Base-by-base conservation (phyloP, 2,797 vertebrate species). In the Chloroceryle amazona region DNA sequence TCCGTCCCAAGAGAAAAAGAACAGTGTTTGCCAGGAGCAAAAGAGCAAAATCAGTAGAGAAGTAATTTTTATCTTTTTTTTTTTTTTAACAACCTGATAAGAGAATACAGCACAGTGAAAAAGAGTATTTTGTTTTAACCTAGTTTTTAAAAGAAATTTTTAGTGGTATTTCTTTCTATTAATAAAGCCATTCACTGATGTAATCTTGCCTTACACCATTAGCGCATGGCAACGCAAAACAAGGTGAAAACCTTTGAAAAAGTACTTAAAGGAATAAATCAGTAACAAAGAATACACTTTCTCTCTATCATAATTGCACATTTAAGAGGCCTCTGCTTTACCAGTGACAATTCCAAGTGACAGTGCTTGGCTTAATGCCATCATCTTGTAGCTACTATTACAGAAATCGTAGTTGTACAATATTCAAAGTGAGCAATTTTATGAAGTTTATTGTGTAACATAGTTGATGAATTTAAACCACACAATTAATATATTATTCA, bases 381-480 rank as follows among this genome's bases (percentile, higher is more conserved):
- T 94, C 84, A 25, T 78, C 61, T 41, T 86, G 62, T 54, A 91
- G 35, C 26, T 91, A 25, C 67, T 62, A 21, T 79, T 65, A 61
- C 1, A 83, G 89, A 94, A 81, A 87, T 66, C 31, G 41, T 25
- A 94, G 80, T 35, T 82, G 51, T 61, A 79, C 73, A 35, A 18
- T 73, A 94, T 94, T 90, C 74, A 80, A 93, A 90, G 78, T 39
- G 26, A 95, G 80, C 60, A 75, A 61, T 95, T 84, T 92, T 61
- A 92, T 67, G 37, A 84, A 95, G 62, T 62, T 93, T 86, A 87
- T 93, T 93, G 72, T 90, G n/a, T 81, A 94, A 60, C 21, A 46
- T 17, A 94, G 75, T 91, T 95, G 80, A 93, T 86, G 9, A 91
- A 90, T 86, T 92, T 79, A 84, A 95, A 86, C 66, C 63, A 35